phyloP scores from a whole-genome alignment of 2,113 vertebrate genomes.

The Odontesthes bonariensis region DNA sequence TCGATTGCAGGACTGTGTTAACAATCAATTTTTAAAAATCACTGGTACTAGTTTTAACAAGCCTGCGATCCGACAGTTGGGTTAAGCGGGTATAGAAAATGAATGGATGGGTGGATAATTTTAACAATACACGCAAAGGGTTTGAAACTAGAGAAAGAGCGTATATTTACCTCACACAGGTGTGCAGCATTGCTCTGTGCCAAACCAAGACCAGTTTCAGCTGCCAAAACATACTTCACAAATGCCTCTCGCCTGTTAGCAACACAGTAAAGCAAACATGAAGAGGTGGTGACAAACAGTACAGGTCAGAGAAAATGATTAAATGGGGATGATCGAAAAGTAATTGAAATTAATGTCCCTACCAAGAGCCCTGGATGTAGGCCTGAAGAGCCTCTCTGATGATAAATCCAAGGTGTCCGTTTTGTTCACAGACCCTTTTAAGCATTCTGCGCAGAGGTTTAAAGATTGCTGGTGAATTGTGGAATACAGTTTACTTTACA shows the following conservation, averaged over 20 bases:
- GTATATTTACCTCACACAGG: constrained; percentile 86
- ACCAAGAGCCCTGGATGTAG: constrained; percentile 89
- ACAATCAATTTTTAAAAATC: neutral
- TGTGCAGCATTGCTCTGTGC: constrained; percentile 93
- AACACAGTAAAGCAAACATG: constrained; percentile 21
- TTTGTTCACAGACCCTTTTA: constrained; percentile 89
- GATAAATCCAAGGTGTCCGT: constrained; percentile 91
- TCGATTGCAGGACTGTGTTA: constrained; percentile 1
- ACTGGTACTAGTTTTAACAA: too few species aligned
- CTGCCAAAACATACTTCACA: constrained; percentile 89
- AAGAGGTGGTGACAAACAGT: neutral
- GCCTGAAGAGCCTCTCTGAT: constrained; percentile 90
- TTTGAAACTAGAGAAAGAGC: neutral
- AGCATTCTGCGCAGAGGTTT: constrained; percentile 83
- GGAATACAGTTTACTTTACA: constrained; percentile 45
- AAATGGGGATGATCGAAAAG: constrained; percentile 36
- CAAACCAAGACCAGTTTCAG: constrained; percentile 92
- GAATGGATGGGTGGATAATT: neutral
- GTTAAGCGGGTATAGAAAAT: neutral
- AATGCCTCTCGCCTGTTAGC: constrained; percentile 87
- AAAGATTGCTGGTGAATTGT: constrained; percentile 45
- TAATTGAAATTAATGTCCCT: constrained; percentile 65
- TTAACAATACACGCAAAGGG: neutral
- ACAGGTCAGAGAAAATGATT: constrained; percentile 11
- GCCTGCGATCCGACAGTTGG: too few species aligned